Conservation (phyloP, 2,888 invertebrate species). For the Teinopalpus imperialis region DNA sequence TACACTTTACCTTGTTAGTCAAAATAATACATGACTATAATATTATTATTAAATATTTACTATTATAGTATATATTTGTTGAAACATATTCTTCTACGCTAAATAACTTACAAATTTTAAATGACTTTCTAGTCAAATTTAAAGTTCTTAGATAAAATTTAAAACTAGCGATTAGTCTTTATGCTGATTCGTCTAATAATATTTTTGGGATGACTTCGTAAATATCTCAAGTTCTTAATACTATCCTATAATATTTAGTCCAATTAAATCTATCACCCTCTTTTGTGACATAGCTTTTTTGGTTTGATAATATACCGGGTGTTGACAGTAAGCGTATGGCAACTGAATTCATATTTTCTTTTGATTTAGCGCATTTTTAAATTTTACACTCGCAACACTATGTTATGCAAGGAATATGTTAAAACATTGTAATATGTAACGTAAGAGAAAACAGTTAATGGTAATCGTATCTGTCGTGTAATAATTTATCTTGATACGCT, state of each 20-base stretch:
- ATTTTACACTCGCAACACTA: constrained; percentile 29
- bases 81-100: constrained; percentile 79
- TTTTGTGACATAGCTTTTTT: constrained; percentile 3
- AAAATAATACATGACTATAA: constrained; percentile 57
- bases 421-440: not conserved
- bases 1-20: constrained; percentile 58
- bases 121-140: constrained; percentile 54
- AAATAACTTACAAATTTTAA: constrained; percentile 70
- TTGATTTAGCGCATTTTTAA: constrained; percentile 20
- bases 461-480: too few species aligned
- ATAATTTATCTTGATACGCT: too few species aligned
- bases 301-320: not conserved
- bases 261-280: not conserved
- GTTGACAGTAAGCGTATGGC: constrained; percentile 6
- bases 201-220: constrained; percentile 53
- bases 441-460: too few species aligned
- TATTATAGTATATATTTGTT: constrained; percentile 67
- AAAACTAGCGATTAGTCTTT: constrained; percentile 57
- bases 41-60: constrained; percentile 47
- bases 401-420: constrained; percentile 14
- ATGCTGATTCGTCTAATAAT: constrained; percentile 55
- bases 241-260: not conserved
- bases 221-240: constrained; percentile 8
- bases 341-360: not conserved
- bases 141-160: constrained; percentile 64